Evolutionary conservation across 2,888 invertebrate species (phyloP).

Genomic region (Synanthedon myopaeformis): DNA sequence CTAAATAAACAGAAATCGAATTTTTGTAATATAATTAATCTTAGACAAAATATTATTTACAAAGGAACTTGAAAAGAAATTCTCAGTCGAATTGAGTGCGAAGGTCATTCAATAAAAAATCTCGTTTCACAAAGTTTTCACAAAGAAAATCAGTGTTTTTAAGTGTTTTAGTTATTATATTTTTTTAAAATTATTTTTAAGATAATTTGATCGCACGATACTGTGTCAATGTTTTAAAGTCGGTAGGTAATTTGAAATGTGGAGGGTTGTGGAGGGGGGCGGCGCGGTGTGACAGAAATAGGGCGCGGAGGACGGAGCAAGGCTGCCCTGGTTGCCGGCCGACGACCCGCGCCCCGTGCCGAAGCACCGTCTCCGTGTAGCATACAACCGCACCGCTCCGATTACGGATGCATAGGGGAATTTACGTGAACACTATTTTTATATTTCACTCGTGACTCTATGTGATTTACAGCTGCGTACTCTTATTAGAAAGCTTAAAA

Average conservation of each 20-base stretch:
- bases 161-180: neutral
- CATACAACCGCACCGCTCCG: conserved; percentile 11
- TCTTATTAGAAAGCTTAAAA: too few relatives aligned
- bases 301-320: conserved; percentile 70
- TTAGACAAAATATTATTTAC: too few relatives aligned
- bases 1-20: too few relatives aligned
- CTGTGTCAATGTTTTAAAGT: conserved; percentile 1
- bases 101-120: too few relatives aligned
- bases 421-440: conserved; percentile 16
- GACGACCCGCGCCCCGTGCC: conserved; percentile 43
- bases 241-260: conserved; percentile 34
- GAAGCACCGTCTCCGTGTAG: conserved; percentile 26
- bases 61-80: too few relatives aligned
- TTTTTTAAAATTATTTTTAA: neutral
- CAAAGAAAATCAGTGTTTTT: neutral
- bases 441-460: too few relatives aligned
- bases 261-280: conserved; percentile 32
- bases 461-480: too few relatives aligned
- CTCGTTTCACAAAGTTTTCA: neutral
- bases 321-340: conserved; percentile 66
- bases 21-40: too few relatives aligned
- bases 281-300: conserved; percentile 62
- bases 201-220: neutral
- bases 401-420: conserved; percentile 31
- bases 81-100: too few relatives aligned